Evolutionary conservation across 2,888 invertebrate genomes (phyloP).

Genomic region (Stramonita haemastoma): DNA sequence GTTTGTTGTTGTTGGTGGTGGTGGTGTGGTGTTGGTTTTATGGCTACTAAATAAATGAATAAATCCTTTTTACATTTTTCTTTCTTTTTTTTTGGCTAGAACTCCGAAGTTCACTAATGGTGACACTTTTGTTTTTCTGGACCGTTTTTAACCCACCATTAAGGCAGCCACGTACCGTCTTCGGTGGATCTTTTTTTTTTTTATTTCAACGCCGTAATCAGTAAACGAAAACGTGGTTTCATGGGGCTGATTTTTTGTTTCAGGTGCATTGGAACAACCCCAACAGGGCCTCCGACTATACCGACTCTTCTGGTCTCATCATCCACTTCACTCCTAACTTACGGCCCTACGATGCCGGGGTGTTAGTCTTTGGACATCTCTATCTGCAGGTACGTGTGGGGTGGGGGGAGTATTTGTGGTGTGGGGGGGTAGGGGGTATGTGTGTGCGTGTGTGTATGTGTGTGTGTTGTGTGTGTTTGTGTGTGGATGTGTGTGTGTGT

Average conservation of each 20-base stretch:
- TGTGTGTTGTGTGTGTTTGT: neutral
- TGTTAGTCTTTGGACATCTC: slow-evolving; percentile 51
- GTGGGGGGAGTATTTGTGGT: neutral
- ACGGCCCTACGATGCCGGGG: slow-evolving; percentile 50
- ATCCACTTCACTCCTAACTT: slow-evolving; percentile 47
- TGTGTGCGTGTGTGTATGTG: neutral
- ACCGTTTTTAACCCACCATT: too few relatives aligned
- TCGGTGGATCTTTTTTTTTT: neutral
- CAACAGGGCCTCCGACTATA: slow-evolving; percentile 7
- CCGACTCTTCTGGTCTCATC: slow-evolving; percentile 51
- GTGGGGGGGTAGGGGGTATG: neutral
- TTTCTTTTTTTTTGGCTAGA: too few relatives aligned
- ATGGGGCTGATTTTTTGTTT: neutral
- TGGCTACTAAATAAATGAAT: too few relatives aligned
- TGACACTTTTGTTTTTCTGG: too few relatives aligned
- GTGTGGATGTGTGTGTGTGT: neutral
- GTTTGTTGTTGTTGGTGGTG: too few relatives aligned
- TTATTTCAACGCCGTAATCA: neutral
- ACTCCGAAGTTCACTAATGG: too few relatives aligned
- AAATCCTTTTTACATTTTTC: too few relatives aligned
- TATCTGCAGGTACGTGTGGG: slow-evolving; percentile 47
- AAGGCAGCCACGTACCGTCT: too few relatives aligned
- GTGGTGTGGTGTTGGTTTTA: too few relatives aligned
- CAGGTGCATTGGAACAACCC: slow-evolving; percentile 56
- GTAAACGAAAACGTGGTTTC: too few relatives aligned